phyloP scores from a whole-genome alignment of 2,797 vertebrate genomes.

The Paratrypauchen microcephalus region DNA sequence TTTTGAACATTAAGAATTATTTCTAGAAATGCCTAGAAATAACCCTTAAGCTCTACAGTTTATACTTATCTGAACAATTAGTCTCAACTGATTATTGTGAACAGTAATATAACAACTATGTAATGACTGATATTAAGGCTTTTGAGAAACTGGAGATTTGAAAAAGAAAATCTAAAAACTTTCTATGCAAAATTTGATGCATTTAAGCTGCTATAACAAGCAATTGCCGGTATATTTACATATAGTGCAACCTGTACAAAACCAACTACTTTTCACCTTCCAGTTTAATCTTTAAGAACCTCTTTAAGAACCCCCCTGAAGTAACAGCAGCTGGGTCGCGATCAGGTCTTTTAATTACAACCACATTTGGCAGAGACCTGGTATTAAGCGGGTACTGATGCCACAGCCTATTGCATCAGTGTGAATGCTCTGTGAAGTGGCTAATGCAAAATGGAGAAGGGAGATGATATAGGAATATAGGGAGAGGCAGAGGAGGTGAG shows the following conservation, averaged over 20 bases:
- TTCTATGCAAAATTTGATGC: too few relatives aligned
- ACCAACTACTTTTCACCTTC: constrained; percentile 15
- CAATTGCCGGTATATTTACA: not conserved
- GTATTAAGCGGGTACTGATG: constrained; percentile 30
- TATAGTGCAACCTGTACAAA: not conserved
- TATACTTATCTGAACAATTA: too few relatives aligned
- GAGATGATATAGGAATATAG: constrained; percentile 21
- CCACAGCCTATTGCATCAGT: constrained; percentile 49
- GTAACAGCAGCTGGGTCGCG: constrained; percentile 16
- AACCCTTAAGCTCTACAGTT: not conserved
- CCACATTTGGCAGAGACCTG: constrained; percentile 36
- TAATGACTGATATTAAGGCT: too few relatives aligned
- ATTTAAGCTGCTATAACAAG: too few relatives aligned
- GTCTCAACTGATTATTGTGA: too few relatives aligned
- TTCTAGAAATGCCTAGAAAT: not conserved
- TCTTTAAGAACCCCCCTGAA: not conserved
- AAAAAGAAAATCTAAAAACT: too few relatives aligned
- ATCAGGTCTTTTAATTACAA: constrained; percentile 55
- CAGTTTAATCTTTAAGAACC: constrained; percentile 30
- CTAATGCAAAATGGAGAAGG: constrained; percentile 32
- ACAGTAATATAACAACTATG: too few relatives aligned
- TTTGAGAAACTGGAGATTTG: too few relatives aligned
- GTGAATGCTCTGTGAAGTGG: constrained; percentile 39
- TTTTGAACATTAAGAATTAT: not conserved
- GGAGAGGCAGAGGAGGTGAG: constrained; percentile 11